Conservation (phyloP, 2,888 invertebrate genomes). For the Metopia argyrocephala region DNA sequence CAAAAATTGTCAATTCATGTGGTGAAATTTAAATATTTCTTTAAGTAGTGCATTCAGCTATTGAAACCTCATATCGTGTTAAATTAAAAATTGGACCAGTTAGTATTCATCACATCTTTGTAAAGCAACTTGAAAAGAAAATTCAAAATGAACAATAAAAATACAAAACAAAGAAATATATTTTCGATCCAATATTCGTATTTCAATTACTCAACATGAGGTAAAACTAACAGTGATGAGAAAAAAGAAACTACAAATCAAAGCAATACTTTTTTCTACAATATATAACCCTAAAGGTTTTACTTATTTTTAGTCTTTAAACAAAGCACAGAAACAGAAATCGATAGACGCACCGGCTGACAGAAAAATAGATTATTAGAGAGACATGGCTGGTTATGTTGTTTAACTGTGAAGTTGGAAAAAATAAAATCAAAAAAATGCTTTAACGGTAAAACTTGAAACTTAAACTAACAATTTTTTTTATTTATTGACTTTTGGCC, state of each 20-base stretch:
- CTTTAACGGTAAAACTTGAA: constrained; percentile 31
- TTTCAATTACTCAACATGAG: constrained; percentile 49
- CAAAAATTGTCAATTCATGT: too few species aligned
- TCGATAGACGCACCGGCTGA: neutral
- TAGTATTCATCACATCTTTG: constrained; percentile 51
- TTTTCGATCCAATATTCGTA: neutral
- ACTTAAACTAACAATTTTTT: constrained; percentile 45
- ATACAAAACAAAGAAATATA: constrained; percentile 9
- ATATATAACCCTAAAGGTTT: constrained; percentile 40
- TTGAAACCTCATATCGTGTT: constrained; percentile 26
- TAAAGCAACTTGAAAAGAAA: constrained; percentile 16
- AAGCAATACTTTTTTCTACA: constrained; percentile 4
- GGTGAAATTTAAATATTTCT: too few species aligned
- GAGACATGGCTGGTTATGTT: constrained; percentile 21
- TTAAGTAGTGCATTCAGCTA: too few species aligned
- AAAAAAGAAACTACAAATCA: neutral
- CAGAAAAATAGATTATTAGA: constrained; percentile 13
- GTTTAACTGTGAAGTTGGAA: constrained; percentile 24
- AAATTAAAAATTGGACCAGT: constrained; percentile 39
- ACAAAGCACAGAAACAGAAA: constrained; percentile 13
- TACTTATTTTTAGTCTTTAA: neutral
- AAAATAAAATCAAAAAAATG: neutral
- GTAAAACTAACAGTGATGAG: constrained; percentile 43
- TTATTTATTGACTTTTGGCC: constrained; percentile 55
- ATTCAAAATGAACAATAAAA: constrained; percentile 8